Percentiles rank a stretch among this genome's conserved stretches.
Evolutionary conservation across 2,113 vertebrate species (phyloP).

Genomic region (Anarhynchus alexandrinus): DNA sequence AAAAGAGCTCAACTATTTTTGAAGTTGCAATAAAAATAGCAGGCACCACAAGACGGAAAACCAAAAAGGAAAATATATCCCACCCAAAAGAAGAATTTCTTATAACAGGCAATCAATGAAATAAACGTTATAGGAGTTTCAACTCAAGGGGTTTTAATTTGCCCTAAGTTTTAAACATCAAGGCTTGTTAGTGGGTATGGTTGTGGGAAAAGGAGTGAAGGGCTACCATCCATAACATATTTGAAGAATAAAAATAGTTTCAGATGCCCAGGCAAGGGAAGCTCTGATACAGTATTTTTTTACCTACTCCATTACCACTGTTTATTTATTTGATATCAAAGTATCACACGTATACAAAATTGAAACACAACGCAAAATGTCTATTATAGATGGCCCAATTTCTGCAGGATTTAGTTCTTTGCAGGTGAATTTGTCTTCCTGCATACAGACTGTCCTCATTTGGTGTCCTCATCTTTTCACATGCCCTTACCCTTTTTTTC

Average conservation of each 20-base stretch:
- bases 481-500: background rate
- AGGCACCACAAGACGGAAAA: background rate
- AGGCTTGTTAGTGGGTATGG: background rate
- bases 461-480: background rate
- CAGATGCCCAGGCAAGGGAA: background rate
- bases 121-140: background rate
- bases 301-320: background rate
- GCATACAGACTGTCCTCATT: background rate
- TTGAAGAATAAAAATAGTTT: background rate
- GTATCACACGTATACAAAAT: background rate
- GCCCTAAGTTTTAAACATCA: background rate
- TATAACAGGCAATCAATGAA: background rate
- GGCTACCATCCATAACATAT: background rate
- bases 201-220: background rate
- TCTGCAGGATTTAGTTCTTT: background rate
- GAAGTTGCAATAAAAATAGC: slow-evolving; percentile 7
- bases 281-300: background rate
- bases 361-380: background rate
- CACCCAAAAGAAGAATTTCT: background rate
- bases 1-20: background rate
- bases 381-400: background rate
- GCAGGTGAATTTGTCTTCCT: background rate
- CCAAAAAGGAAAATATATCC: background rate
- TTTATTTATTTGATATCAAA: background rate
- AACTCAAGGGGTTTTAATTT: background rate